phyloP scores from a whole-genome alignment of 2,113 vertebrate species.

The Xyrauchen texanus region DNA sequence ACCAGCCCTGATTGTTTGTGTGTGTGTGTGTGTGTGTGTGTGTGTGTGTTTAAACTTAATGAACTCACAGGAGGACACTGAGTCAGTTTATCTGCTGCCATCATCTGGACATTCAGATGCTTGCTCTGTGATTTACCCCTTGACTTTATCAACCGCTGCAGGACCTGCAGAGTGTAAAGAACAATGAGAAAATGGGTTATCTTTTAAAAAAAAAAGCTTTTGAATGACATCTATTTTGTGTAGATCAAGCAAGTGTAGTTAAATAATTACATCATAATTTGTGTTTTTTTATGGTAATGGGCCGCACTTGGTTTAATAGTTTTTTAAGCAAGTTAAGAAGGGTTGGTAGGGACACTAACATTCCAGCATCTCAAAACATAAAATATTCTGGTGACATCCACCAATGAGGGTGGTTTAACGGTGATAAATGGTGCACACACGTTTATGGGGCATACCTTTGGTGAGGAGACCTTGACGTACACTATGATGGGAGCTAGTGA shows the following conservation, averaged over 20 bases:
- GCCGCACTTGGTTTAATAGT: no score
- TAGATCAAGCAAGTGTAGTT: no score
- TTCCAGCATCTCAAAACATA: no score
- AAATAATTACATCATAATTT: no score
- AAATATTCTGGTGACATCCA: no score
- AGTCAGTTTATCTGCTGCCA: conserved; percentile 92
- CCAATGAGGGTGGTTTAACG: background rate
- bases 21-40: background rate
- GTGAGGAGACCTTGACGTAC: conserved; percentile 96
- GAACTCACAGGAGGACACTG: conserved; percentile 92
- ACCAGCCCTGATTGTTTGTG: background rate
- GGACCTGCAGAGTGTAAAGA: conserved; percentile 73
- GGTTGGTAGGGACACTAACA: no score
- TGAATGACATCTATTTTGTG: no score
- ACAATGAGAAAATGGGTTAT: background rate
- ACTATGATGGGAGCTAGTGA: conserved; percentile 93
- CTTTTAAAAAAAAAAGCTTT: no score
- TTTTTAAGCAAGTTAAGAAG: no score
- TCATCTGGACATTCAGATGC: conserved; percentile 95
- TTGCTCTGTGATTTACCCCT: conserved; percentile 96
- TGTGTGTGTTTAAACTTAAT: background rate
- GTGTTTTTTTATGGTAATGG: no score
- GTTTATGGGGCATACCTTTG: conserved; percentile 79
- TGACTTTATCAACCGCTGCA: conserved; percentile 92
- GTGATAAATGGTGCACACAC: background rate